These are phyloP conservation scores for Athene noctua DNA, from an alignment of 2,113 vertebrate genomes.

Conservation along the genomic window DNA sequence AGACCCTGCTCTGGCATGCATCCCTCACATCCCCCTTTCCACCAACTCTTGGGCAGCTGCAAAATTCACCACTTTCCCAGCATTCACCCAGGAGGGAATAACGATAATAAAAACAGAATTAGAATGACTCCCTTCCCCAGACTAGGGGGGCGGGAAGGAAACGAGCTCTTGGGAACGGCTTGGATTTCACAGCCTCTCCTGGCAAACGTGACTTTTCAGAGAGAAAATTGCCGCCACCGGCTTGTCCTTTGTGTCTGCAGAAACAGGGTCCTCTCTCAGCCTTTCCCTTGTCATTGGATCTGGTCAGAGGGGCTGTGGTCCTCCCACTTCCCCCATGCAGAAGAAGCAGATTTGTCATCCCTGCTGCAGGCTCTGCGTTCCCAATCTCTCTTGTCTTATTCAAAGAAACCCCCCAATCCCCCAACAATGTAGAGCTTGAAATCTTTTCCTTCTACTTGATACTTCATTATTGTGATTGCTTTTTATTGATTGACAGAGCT, in stretches of 20 bases:
- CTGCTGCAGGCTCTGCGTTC: neutral
- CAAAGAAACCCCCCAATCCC: conserved; percentile 26
- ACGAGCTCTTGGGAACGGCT: conserved; percentile 61
- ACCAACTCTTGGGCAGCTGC: conserved; percentile 21
- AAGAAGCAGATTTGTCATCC: conserved; percentile 37
- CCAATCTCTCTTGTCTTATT: conserved; percentile 36
- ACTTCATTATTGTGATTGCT: conserved; percentile 59
- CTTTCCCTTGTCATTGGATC: conserved; percentile 65
- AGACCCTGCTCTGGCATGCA: neutral
- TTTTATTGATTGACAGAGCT: conserved; percentile 61
- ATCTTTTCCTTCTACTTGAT: conserved; percentile 50
- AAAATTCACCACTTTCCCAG: conserved; percentile 58
- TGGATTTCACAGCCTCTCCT: conserved; percentile 66
- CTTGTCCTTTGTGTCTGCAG: conserved; percentile 63
- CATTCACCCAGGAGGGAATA: conserved; percentile 29
- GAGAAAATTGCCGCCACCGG: conserved; percentile 55
- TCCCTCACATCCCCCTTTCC: conserved; percentile 5
- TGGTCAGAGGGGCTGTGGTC: neutral
- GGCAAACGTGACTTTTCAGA: conserved; percentile 73
- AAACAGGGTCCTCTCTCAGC: conserved; percentile 43
- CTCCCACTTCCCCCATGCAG: conserved; percentile 16
- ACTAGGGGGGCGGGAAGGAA: neutral
- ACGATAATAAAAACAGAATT: conserved; percentile 60
- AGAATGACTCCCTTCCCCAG: conserved; percentile 37
- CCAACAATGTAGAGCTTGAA: conserved; percentile 23